Percentiles rank a stretch among this genome's conserved stretches.
Evolutionary conservation across 1,140 invertebrate species (phyloP).

Genomic region (Polyergus mexicanus): DNA sequence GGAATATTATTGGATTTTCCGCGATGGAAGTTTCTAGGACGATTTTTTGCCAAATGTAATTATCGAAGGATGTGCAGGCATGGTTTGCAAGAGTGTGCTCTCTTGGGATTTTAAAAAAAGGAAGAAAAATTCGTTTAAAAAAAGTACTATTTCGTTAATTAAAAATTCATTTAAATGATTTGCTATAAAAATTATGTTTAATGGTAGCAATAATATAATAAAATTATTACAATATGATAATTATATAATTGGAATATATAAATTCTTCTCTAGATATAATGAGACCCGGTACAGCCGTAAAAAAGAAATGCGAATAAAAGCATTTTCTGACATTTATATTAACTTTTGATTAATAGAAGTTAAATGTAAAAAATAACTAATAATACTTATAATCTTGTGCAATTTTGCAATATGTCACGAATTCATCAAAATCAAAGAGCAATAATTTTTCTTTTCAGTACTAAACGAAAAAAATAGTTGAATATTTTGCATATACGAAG

Average conservation of each 20-base stretch:
- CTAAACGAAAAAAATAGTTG: constrained; percentile 1
- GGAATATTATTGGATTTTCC: constrained; percentile 51
- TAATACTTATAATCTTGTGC: not conserved
- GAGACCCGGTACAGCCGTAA: too few species aligned
- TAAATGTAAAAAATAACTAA: not conserved
- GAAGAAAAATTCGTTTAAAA: not conserved
- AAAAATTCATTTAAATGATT: not conserved
- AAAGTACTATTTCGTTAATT: not conserved
- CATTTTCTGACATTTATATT: not conserved
- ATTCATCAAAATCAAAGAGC: not conserved
- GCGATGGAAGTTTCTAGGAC: not conserved
- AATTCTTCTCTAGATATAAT: too few species aligned
- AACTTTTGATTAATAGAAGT: not conserved
- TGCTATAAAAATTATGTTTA: not conserved
- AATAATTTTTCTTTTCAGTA: not conserved
- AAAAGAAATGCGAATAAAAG: not conserved
- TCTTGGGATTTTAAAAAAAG: not conserved
- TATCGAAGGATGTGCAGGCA: not conserved
- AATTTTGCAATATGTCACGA: not conserved
- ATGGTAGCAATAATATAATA: not conserved
- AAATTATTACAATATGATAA: not conserved
- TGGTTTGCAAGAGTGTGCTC: not conserved
- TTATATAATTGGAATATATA: too few species aligned
- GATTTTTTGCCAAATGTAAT: constrained; percentile 43
- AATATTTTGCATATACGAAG: constrained; percentile 1